Base-by-base conservation (phyloP, 2,888 invertebrate species). In the Andrena minutula region DNA sequence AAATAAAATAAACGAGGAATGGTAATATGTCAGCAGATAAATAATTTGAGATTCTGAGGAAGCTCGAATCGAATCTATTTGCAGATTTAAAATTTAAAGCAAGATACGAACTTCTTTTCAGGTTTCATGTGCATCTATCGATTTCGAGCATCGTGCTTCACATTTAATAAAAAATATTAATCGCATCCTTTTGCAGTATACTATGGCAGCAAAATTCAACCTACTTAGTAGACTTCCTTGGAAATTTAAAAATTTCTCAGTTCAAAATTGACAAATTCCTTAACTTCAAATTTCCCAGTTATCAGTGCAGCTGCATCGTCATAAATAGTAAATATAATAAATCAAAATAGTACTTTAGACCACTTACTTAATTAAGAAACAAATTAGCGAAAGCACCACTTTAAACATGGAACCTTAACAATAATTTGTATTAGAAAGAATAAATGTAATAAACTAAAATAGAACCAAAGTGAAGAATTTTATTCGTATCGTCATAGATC, bases 81-180 rank as follows among this genome's bases (percentile, higher is more conserved):
- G 10, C 10, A 0, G 2, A 6, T 65, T 76, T 49, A 30, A 75
- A 69, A 79, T 76, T 41, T 64, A 28, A 64, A 60, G 58, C 35
- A 64, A 69, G 26, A 68, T 1, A 41, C 10, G 20, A 51, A 35
- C 16, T 49, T 12, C 16, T 23, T 51, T 53, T 16, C 10, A 8
- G 3, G 41, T 60, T 60, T 61, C 41, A 53, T 47, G 41, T 12
- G 16, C 35, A 49, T 61, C 32, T 35, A 64, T 64, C 75, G 47
- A 2, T 30, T 41, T 16, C 26, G 60, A 65, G 23, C 32, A 61
- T 53, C 32, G 20, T n/a, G 70, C 30, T 76, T 70, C 51, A 71
- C 71, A 71, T 76, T 79, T 71, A 79, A 49, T 26, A 49, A 47
- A 76, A 76, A 69, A 16, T 5, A 65, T 79, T 70, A 65, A 20